Conservation (phyloP, 2,888 invertebrate genomes). For the Ernsta delagoae region DNA sequence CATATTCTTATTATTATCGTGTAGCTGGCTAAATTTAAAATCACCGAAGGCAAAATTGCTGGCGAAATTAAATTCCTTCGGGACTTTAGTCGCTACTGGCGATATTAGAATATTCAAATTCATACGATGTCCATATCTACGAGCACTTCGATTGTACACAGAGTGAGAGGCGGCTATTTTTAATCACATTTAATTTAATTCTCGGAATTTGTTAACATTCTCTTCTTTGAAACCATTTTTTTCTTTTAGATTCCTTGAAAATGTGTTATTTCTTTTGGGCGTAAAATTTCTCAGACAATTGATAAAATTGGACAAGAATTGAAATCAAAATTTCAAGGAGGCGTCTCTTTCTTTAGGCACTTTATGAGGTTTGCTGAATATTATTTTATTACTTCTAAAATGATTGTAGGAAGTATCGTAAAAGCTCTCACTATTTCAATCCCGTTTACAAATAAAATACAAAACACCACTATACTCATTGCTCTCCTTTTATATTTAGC, state of each 20-base stretch:
- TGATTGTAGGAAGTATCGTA: no score
- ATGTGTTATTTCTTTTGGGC: background rate
- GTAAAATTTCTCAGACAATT: background rate
- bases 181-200: constrained; percentile 1
- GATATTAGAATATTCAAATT: constrained; percentile 17
- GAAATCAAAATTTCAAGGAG: background rate
- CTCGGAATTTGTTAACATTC: background rate
- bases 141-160: background rate
- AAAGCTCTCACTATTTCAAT: no score
- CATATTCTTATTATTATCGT: background rate
- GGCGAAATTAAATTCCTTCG: constrained; percentile 8
- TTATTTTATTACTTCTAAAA: no score
- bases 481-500: no score
- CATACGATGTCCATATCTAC: constrained; percentile 1
- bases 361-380: no score
- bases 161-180: background rate
- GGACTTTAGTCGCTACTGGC: constrained; percentile 1
- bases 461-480: no score
- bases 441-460: no score
- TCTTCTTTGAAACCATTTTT: background rate
- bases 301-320: background rate
- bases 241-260: background rate
- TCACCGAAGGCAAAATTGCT: background rate
- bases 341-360: no score
- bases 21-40: background rate